Base-by-base conservation (phyloP, 2,797 vertebrate genomes). In the Sebastes iracundus region DNA sequence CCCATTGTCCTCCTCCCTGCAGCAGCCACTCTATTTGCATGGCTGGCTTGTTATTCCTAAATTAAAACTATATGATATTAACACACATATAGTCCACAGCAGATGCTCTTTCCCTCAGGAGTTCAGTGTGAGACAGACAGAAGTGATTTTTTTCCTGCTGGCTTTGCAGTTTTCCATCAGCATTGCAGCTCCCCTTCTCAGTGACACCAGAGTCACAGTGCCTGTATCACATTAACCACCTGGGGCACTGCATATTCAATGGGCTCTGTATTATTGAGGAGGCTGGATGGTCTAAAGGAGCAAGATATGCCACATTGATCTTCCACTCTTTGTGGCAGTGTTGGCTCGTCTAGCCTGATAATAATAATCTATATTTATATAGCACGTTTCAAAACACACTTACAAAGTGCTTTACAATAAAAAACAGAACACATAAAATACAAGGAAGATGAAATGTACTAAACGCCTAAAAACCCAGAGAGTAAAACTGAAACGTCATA, bases 231-330 rank as follows among this genome's bases (percentile, higher is more conserved):
- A 88, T 97, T 90, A 90, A 79, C 5, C 73, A 78, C 63, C 59
- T 9, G 35, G 63, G 38, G 22, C 84, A 62, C 90, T 97, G 95
- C 95, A 97, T 95, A 86, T 96, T 97, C 96, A 95, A 96, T 96
- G 95, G 80, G 77, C 79, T 82, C 80, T 95, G 86, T 92, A 94
- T 95, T 93, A 93, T 95, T 94, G 52, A 94, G 82, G 52, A 87
- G 75, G 62, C 74, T 64, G 76, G 75, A 67, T 67, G 67, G 49
- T 69, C 62, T 25, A 30, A 83, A 70, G 80, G 70, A 81, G 59
- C 69, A 60, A 64, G 69, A 28, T 68, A 58, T 64, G 62, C 65
- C 27, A 55, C 10, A 38, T 22, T 27, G 42, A 32, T 73, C 33
- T 49, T 68, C 46, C 52, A 70, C 20, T 82, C 38, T 77, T 61